Base-by-base conservation (phyloP, 1,140 invertebrate species). In the Lepidurus arcticus region DNA sequence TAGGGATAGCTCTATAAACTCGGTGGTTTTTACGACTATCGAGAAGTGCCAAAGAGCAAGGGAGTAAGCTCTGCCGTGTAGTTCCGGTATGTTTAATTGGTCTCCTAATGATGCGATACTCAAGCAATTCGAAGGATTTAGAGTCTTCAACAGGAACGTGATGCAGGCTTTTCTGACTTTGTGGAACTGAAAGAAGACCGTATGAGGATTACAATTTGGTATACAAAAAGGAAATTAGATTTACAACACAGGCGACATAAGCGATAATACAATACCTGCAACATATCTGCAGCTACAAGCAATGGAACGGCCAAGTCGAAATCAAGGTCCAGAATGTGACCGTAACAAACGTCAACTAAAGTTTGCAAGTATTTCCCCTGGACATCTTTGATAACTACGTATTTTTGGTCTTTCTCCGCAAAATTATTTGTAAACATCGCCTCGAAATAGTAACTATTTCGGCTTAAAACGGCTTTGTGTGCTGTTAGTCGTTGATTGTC, bases 401-500 rank as follows among this genome's bases (percentile, higher is more conserved):
- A 74, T 8, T 86, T 83, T 47, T 84, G 80, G 26, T 83, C 81
- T 78, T 83, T 85, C 80, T 87, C 86, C 76, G 82, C 79, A 73
- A 87, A 82, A 75, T 86, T 83, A 80, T 83, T 83, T n/a, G 84
- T 84, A 79, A 87, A 88, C 86, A 87, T 87, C 42, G 85, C 86
- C 47, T 84, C 81, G 76, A 88, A 88, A 77, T 87, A 88, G 2
- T 84, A 85, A 80, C 85, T 86, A 77, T 85, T 84, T 10, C 84
- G 83, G 44, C 85, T 83, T 44, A 88, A 79, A n/a, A 87, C 81
- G 77, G 84, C 84, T 26, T 84, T 82, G 79, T 86, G 85, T 81
- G 85, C 87, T 7, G 83, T 84, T 80, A 87, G 42, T 75, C 77
- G 78, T 43, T 80, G 76, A 10, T 73, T 47, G 8, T 45, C 78